Base-by-base conservation (phyloP, 2,797 vertebrate genomes). In the Rousettus madagascariensis region DNA sequence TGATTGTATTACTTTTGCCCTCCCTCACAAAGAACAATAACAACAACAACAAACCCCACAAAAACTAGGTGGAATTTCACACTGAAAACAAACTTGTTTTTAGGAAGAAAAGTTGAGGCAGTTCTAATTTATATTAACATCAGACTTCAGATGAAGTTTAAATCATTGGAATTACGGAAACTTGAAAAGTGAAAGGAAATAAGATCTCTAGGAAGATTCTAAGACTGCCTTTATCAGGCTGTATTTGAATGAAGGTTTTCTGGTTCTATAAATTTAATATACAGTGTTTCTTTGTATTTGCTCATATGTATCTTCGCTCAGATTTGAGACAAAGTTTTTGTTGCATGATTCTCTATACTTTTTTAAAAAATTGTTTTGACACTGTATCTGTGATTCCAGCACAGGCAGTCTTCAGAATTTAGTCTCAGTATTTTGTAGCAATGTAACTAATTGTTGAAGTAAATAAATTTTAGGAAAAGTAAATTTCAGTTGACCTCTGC, bases 401-500 rank as follows among this genome's bases (percentile, higher is more conserved):
- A 55, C n/a, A 86, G 63, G 8, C 53, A 72, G 0, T 49, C 38
- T 92, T 89, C 28, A 90, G 13, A 92, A 36, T 92, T 86, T 10
- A 51, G 13, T 86, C 11, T 75, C 41, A 33, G 0, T 55, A 28
- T 90, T 84, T 90, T 86, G 33, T 46, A 36, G 43, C 38, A 83
- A 49, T 86, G 22, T 19, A 85, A 24, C 41, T 90, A 53, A 75
- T 57, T 91, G 28, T 66, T 91, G 78, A 88, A 95, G 72, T 74
- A 92, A 86, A 59, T 65, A 36, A 41, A 82, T 94, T 79, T 79
- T 65, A 69, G 74, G 63, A 78, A 90, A 38, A 86, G 5, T 26
- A 55, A 61, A 80, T 94, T 78, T 51, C 36, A 59, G 0, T 71
- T 83, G 75, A 43, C 22, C 10, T 71, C 33, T 79, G 43, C 57